These are phyloP conservation scores for Synanthedon tipuliformis DNA, from an alignment of 2,888 invertebrate species.

Conservation along the genomic window DNA sequence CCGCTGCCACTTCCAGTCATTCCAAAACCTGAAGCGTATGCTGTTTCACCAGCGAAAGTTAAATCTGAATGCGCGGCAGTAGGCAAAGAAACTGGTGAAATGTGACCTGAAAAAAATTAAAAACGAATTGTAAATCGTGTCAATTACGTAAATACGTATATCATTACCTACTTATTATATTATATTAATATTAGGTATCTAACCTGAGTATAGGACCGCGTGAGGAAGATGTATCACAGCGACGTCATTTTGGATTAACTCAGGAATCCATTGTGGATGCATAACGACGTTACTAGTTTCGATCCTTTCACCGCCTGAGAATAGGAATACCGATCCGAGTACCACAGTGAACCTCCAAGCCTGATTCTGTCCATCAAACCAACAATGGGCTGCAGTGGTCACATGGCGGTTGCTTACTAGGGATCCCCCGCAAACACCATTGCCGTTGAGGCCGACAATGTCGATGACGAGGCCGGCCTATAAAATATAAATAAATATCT, in stretches of 20 bases:
- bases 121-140: not conserved
- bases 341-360: slow-evolving; percentile 31
- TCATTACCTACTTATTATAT: no score
- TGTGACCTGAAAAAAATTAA: not conserved
- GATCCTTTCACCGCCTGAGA: slow-evolving; percentile 28
- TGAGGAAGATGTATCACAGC: slow-evolving; percentile 26
- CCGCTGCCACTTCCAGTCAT: not conserved
- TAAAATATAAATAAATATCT: no score
- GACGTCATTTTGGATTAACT: slow-evolving; percentile 28
- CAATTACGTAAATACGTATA: no score
- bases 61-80: slow-evolving; percentile 1
- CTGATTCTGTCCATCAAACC: slow-evolving; percentile 37
- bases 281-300: slow-evolving; percentile 19
- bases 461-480: slow-evolving; percentile 28
- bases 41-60: slow-evolving; percentile 2
- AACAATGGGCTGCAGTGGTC: slow-evolving; percentile 45
- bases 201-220: slow-evolving; percentile 6
- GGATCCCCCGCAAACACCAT: slow-evolving; percentile 35
- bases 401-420: slow-evolving; percentile 21
- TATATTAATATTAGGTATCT: not conserved
- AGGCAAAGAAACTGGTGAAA: slow-evolving; percentile 3
- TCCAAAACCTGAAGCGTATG: slow-evolving; percentile 7
- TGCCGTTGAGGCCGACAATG: slow-evolving; percentile 15
- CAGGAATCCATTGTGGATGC: slow-evolving; percentile 30
- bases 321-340: slow-evolving; percentile 27